Base-by-base conservation (phyloP, 2,888 invertebrate species). In the Rotaria sp. region DNA sequence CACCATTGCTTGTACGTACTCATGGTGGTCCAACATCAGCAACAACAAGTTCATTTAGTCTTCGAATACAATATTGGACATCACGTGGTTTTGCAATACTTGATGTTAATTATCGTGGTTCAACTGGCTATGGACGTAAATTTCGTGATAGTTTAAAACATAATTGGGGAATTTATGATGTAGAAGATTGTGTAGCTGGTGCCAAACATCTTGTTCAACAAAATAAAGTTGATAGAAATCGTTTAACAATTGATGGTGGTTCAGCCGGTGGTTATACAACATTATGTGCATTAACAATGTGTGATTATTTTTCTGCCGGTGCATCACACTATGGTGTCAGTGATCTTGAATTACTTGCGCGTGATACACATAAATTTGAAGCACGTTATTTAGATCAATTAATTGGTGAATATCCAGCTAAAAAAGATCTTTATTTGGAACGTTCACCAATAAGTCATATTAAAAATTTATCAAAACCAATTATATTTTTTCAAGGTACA, bases 321-420 rank as follows among this genome's bases (percentile, higher is more conserved):
- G 91, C 90, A 10, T 91, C 91, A 87, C 89, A 90, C 87, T 92
- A 91, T 89, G 92, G 92, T 26, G 89, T 92, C 21, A 89, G 89
- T n/a, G 92, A 92, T 88, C 88, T 92, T 55, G 89, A 89, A 41
- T 89, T 89, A 5, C 88, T 92, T 86, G 89, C 89, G 50, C 84
- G 88, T 38, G 91, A 91, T 80, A 91, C 92, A 5, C 92, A 92
- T 88, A 92, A 92, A 88, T 91, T 92, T 89, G 92, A 92, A 88
- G 89, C 90, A 84, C 89, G 90, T 45, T 92, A 92, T 88, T 88
- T 90, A 85, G 90, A 90, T 87, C 87, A 84, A 1, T 88, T 92
- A 18, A 88, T 92, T 48, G 91, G 90, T 21, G 88, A 87, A 24
- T 86, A 48, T 84, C 57, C 85, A 21, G 89, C 89, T 2, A 84